Evolutionary conservation across 2,888 invertebrate genomes (phyloP), one percentile per base, ranked within the genome.

Genomic region (Thysanoteuthis rhombus): DNA sequence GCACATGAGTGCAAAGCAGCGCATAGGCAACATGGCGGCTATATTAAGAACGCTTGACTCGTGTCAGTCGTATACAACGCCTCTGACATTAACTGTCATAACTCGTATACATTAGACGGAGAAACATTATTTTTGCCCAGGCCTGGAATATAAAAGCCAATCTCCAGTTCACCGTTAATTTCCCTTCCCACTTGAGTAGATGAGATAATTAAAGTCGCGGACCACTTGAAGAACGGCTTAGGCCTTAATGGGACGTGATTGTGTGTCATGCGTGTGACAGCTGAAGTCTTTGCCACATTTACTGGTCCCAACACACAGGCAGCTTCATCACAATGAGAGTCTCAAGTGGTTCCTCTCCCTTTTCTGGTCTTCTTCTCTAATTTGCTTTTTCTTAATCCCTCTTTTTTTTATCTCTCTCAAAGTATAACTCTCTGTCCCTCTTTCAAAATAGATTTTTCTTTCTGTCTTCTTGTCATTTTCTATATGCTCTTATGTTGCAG

Each of bases 41-140:
- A 75, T 75, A 75, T 75, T 75, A 75, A 75, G 75, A 75, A 75
- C 75, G 75, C n/a, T 75, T 75, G 75, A 75, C 75, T 75, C 75
- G 75, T 75, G 75, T 75, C n/a, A 75, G 75, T 75, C 75, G 75
- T 75, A 75, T 75, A 75, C 75, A 75, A 75, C 75, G 75, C 75
- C 75, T 75, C n/a, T 75, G 75, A 75, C 75, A 75, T 75, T 75
- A 75, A 75, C 75, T 75, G 75, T 75, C 75, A 75, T 75, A 75
- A 75, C 75, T 75, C 75, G 75, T 75, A 75, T 75, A 75, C 75
- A 75, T 75, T 75, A 75, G 75, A 75, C 16, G 75, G 75, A 75
- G 75, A 75, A 75, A 75, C 75, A 75, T 75, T 75, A 75, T 75
- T 75, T 75, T 75, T n/a, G 75, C 75, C n/a, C n/a, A 4, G 75